Conservation (phyloP, 2,888 invertebrate genomes). For the Allolobophora icterica region DNA sequence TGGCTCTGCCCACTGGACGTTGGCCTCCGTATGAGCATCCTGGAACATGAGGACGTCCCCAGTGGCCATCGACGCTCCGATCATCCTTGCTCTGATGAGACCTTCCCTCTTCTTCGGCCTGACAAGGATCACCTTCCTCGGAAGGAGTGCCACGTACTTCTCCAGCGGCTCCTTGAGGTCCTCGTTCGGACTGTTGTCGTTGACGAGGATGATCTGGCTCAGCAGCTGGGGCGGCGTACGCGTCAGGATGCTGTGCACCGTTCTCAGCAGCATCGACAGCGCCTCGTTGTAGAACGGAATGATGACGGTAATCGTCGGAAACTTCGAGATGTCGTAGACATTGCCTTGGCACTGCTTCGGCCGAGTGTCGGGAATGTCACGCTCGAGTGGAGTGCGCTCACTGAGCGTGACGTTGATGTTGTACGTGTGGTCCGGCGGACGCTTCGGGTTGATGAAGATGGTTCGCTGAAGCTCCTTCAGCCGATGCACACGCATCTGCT, state of each 20-base stretch:
- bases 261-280: conserved; percentile 59
- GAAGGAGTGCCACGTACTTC: conserved; percentile 46
- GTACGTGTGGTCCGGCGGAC: conserved; percentile 50
- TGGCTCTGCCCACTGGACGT: conserved; percentile 50
- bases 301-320: conserved; percentile 49
- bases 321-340: conserved; percentile 39
- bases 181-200: conserved; percentile 48
- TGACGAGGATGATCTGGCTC: conserved; percentile 39
- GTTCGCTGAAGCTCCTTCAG: conserved; percentile 36
- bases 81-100: conserved; percentile 50
- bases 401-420: conserved; percentile 52
- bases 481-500: conserved; percentile 22
- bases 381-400: conserved; percentile 47
- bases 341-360: conserved; percentile 41
- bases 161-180: conserved; percentile 48
- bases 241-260: conserved; percentile 52
- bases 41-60: conserved; percentile 49
- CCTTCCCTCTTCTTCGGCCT: conserved; percentile 50
- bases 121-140: conserved; percentile 47
- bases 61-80: conserved; percentile 48
- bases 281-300: conserved; percentile 55
- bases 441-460: conserved; percentile 45
- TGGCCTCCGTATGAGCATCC: conserved; percentile 51
- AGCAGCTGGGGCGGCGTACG: conserved; percentile 49
- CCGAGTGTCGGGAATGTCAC: conserved; percentile 47